Base-by-base conservation (phyloP, 2,888 invertebrate genomes). In the Meloe dianella region DNA sequence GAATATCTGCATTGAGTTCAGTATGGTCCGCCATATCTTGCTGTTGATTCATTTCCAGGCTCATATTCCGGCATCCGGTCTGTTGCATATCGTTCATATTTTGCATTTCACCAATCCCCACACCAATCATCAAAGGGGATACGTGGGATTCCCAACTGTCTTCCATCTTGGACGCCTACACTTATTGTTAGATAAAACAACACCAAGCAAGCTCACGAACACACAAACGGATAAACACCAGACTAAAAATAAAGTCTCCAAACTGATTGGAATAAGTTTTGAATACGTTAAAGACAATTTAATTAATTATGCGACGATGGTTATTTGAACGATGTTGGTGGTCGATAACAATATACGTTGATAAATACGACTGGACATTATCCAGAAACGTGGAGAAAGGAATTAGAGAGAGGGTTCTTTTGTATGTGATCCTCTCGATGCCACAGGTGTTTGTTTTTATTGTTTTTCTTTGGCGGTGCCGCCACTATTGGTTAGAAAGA, bases 121-220 rank as follows among this genome's bases (percentile, higher is more conserved):
- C 82, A 73, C 84, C 84, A 80, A 84, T 80, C 81, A 84, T 82
- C 75, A 84, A 77, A 71, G 84, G 84, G 75, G 84, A 81, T 72
- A 83, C 82, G 78, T 83, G 82, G 72, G 80, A 78, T 75, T 84
- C 84, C 84, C 84, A 84, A 72, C 80, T 78, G 73, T 84, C 84
- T 78, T 84, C 84, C 84, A 84, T 84, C 78, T 81, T 81, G 77
- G 69, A 70, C 74, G 73, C 75, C 73, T 72, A 76, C 76, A 69
- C 74, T 71, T n/a, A n/a, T 63, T 64, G 69, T 72, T 70, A 22
- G 12, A 22, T 12, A 51, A 24, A 9, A 22, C 22, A 12, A 51
- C 51, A 51, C 47, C 41, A 41, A 51, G n/a, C 41, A 38, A 38
- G 8, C 38, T n/a, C 41, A 51, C 22, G 12, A 22, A 22, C 6